These are phyloP conservation scores for Nothobranchius furzeri DNA, from an alignment of 2,113 vertebrate species.

Conservation along the genomic window DNA sequence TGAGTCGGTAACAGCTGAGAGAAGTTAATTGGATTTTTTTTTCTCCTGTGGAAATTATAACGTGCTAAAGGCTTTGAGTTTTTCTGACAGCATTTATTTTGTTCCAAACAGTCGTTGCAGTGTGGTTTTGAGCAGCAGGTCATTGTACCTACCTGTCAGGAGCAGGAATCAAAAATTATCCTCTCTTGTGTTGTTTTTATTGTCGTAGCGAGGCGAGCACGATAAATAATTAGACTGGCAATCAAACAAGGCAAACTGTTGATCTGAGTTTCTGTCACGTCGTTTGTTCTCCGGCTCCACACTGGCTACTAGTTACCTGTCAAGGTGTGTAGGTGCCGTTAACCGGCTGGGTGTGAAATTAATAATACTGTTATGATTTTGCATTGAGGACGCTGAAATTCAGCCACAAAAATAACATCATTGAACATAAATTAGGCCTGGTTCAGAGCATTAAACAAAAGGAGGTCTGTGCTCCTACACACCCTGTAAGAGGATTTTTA, in stretches of 20 bases:
- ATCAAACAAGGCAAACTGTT: constrained; percentile 18
- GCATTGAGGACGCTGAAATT: too few relatives aligned
- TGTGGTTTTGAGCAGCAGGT: constrained; percentile 6
- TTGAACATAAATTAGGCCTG: too few relatives aligned
- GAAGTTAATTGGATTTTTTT: constrained; percentile 25
- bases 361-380: too few relatives aligned
- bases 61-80: neutral
- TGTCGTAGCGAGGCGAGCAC: constrained; percentile 7
- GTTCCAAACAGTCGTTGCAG: neutral
- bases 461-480: too few relatives aligned
- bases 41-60: constrained; percentile 4
- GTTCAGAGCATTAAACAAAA: too few relatives aligned
- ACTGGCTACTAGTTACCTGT: too few relatives aligned
- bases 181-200: neutral
- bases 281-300: neutral
- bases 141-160: constrained; percentile 8
- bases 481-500: too few relatives aligned
- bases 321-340: too few relatives aligned
- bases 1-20: constrained; percentile 7
- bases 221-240: neutral
- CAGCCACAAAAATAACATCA: too few relatives aligned
- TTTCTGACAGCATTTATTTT: constrained; percentile 8
- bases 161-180: neutral
- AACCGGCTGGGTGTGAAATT: too few relatives aligned
- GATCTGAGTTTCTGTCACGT: constrained; percentile 8